Evolutionary conservation across 30 jellyfish, hydroid and myxozoan species (phyloP).

Genomic region (Thelohanellus kitauei): DNA sequence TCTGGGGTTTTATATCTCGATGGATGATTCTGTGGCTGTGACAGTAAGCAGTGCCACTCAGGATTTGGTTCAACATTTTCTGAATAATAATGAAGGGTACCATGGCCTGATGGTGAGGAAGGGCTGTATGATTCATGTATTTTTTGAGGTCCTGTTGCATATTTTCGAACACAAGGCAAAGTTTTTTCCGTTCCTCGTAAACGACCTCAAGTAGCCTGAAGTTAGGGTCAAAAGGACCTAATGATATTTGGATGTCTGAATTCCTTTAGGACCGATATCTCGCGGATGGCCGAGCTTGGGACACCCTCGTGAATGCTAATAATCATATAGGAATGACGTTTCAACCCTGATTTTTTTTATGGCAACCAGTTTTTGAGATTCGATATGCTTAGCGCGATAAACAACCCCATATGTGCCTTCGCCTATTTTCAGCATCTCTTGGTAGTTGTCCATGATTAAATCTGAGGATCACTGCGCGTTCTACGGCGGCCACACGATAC

Average conservation of each 20-base stretch:
- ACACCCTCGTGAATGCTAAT: too few relatives aligned
- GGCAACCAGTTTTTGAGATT: too few relatives aligned
- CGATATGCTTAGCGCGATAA: too few relatives aligned
- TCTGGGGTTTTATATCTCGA: slow-evolving; percentile 76
- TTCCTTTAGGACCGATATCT: slow-evolving; percentile 52
- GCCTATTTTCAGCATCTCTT: too few relatives aligned
- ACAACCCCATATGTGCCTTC: too few relatives aligned
- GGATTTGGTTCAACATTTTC: slow-evolving; percentile 41
- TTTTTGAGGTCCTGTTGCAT: slow-evolving; percentile 45
- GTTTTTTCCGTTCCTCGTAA: slow-evolving; percentile 38
- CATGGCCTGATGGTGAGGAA: not conserved
- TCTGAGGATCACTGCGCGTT: too few relatives aligned
- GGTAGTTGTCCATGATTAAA: too few relatives aligned
- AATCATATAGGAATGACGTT: too few relatives aligned
- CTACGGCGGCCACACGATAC: too few relatives aligned
- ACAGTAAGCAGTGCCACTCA: slow-evolving; percentile 62
- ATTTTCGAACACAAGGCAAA: slow-evolving; percentile 43
- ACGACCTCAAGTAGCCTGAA: slow-evolving; percentile 50
- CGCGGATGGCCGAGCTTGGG: slow-evolving; percentile 91
- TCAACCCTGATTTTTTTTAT: too few relatives aligned
- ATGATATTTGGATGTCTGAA: slow-evolving; percentile 48
- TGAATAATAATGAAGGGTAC: slow-evolving; percentile 4
- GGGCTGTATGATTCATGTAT: slow-evolving; percentile 26
- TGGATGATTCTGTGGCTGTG: slow-evolving; percentile 63
- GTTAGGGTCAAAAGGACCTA: slow-evolving; percentile 13